A percentile compares a stretch with the other conserved stretches of the same genome.
phyloP scores from a whole-genome alignment of 2,888 invertebrate species.

The Cephus spinipes region DNA sequence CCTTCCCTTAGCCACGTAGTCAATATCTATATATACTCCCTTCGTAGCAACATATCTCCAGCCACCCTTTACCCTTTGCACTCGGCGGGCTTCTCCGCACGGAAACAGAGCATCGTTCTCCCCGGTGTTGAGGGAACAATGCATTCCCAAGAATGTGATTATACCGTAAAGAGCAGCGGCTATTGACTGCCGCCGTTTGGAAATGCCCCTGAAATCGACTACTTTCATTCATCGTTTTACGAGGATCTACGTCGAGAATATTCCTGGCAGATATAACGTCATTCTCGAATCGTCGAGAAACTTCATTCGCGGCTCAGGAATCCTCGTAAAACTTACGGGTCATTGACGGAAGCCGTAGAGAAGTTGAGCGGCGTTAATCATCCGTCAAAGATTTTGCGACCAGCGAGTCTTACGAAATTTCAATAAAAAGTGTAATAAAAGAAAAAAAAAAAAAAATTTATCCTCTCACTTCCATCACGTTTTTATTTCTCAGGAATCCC shows the following conservation, averaged over 20 bases:
- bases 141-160: neutral
- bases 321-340: neutral
- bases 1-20: neutral
- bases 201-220: neutral
- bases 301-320: neutral
- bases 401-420: neutral
- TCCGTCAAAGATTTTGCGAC: neutral
- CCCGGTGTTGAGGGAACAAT: neutral
- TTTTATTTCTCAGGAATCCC: neutral
- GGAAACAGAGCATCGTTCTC: neutral
- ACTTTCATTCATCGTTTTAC: neutral
- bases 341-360: neutral
- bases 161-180: neutral
- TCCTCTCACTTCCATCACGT: neutral
- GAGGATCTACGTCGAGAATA: neutral
- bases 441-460: neutral
- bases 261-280: neutral
- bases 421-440: neutral
- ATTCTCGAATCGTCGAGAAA: neutral
- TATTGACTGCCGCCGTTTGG: neutral
- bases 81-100: neutral
- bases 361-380: neutral
- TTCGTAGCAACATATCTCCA: neutral
- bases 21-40: neutral
- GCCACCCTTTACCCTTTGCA: neutral